A percentile compares a stretch with the other conserved stretches of the same genome.
These are phyloP conservation scores for Catagonus wagneri DNA, from an alignment of 2,113 vertebrate species.

Conservation along the genomic window DNA sequence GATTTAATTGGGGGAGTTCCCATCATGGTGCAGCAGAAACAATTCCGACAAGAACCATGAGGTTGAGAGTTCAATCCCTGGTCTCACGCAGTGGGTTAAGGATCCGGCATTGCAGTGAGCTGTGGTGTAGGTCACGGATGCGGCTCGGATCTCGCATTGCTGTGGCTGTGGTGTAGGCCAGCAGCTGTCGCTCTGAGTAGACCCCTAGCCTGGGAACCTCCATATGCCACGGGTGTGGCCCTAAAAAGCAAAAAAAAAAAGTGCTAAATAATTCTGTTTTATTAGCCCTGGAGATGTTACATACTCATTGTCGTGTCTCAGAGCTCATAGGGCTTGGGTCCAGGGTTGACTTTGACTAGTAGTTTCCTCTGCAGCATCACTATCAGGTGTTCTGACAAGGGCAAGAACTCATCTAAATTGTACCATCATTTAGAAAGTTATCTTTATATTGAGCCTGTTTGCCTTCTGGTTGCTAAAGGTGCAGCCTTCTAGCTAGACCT, in stretches of 20 bases:
- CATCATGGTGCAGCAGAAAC: no score
- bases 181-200: no score
- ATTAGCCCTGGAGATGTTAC: not conserved
- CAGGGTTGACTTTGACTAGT: not conserved
- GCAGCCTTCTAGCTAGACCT: not conserved
- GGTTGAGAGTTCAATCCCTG: no score
- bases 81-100: no score
- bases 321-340: not conserved
- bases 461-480: not conserved
- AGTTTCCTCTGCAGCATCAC: not conserved
- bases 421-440: not conserved
- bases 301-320: not conserved
- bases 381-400: not conserved
- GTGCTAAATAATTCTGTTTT: not conserved
- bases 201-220: not conserved
- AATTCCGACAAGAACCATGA: no score
- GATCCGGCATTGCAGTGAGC: no score
- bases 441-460: not conserved
- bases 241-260: not conserved
- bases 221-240: not conserved
- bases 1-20: not conserved
- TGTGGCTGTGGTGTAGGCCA: no score
- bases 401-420: not conserved
- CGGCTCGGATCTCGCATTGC: no score
- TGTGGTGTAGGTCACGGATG: no score